Percentiles rank a stretch among this genome's conserved stretches.
Evolutionary conservation across 2,888 invertebrate genomes (phyloP).

Genomic region (Norana najaformis): DNA sequence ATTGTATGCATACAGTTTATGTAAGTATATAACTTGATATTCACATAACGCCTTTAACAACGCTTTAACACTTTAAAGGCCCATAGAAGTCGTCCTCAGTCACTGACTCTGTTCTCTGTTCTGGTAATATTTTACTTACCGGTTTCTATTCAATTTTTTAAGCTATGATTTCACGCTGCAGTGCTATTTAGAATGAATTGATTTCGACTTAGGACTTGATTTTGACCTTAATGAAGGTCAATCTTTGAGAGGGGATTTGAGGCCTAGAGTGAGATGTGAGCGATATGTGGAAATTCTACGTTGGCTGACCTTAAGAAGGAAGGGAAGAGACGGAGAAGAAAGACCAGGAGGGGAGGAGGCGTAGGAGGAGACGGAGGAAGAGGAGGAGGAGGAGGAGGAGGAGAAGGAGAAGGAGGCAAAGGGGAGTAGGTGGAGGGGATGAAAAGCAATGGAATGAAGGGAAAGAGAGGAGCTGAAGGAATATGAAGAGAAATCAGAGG

Average conservation of each 20-base stretch:
- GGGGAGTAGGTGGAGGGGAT: neutral
- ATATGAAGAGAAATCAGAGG: too few species aligned
- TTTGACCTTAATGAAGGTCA: neutral
- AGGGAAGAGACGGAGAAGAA: neutral
- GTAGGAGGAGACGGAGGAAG: neutral
- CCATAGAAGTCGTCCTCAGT: too few species aligned
- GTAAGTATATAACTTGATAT: too few species aligned
- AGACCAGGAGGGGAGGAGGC: neutral
- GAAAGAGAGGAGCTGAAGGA: neutral
- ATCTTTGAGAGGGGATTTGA: neutral
- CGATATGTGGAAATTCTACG: neutral
- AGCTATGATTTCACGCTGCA: too few species aligned
- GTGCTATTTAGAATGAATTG: too few species aligned
- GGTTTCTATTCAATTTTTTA: too few species aligned
- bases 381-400: neutral
- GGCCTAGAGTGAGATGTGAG: neutral
- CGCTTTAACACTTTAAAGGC: too few species aligned
- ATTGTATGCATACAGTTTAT: too few species aligned
- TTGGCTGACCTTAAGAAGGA: neutral
- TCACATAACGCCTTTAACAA: too few species aligned
- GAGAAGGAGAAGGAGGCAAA: neutral
- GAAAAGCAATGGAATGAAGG: neutral
- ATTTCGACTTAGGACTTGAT: too few species aligned
- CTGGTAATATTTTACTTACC: too few species aligned
- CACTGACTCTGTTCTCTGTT: too few species aligned